Evolutionary conservation across 1,140 invertebrate species (phyloP), one percentile per base, ranked within the genome.

Genomic region (Belonocnema kinseyi): DNA sequence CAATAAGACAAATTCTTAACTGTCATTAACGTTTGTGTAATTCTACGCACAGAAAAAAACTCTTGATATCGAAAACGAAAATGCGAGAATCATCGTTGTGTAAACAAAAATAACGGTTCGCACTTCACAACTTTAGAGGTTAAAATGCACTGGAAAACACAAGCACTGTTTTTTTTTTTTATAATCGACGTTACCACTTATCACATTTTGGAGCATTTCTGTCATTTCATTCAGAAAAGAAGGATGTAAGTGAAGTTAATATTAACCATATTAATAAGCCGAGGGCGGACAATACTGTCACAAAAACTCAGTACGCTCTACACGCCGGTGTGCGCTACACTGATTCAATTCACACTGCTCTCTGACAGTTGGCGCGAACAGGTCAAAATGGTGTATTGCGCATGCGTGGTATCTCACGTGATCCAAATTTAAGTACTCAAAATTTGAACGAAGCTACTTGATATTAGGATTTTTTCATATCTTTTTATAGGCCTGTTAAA

Each of bases 71-170:
- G 17, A 26, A 58, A 46, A 46, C 40, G 17, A 26, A 58, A 46
- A 46, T 8, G 40, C 13, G 46, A 70, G 40, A 16, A 66, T 76
- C 66, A 72, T 52, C 50, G 21, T 66, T 40, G 14, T 72, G 52
- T 14, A 72, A 72, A 56, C 75, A 58, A 72, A 54, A 72, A 61
- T 21, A 46, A 33, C 40, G 40, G 12, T 11, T 19, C 51, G 72
- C n/a, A 58, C n/a, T 19, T 50, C 17, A 52, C 53, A 54, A 51
- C 50, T 66, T 66, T 16, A 14, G 7, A 7, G 10, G 21, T 66
- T 66, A 66, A 66, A 58, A 66, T 14, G 16, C 61, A 40, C 21
- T 61, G 56, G 58, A 33, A 40, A 40, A 16, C 61, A 66, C 61
- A 66, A 66, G 16, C 61, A 66, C 61, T 66, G 21, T 40, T 14